A percentile compares a stretch with the other conserved stretches of the same genome.
Evolutionary conservation across 2,113 vertebrate genomes (phyloP).

Genomic region (Baryphthengus martii): DNA sequence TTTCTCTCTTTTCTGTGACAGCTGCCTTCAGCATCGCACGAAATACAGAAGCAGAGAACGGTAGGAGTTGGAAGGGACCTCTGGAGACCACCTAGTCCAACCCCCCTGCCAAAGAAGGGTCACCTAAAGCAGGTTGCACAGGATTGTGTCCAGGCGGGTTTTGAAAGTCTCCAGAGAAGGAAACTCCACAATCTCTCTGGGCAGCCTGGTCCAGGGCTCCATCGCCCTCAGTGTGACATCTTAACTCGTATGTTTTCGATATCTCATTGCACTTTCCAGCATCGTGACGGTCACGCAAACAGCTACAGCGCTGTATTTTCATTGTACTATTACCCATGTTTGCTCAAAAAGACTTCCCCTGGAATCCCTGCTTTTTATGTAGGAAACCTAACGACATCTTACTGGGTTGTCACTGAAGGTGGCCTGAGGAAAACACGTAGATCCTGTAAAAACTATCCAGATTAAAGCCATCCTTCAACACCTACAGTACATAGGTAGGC

Average conservation of each 20-base stretch:
- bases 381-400: neutral
- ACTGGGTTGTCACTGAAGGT: neutral
- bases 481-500: too few species aligned
- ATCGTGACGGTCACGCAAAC: too few species aligned
- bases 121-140: neutral
- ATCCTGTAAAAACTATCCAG: neutral
- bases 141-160: neutral
- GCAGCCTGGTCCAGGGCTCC: too few species aligned
- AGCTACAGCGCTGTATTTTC: neutral
- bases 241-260: neutral
- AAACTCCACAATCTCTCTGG: too few species aligned
- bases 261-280: rapidly evolving
- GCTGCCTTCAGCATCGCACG: neutral
- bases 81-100: neutral
- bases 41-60: neutral
- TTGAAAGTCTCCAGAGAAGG: too few species aligned
- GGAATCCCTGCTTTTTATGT: neutral
- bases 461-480: neutral
- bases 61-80: neutral
- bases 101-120: neutral
- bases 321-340: neutral
- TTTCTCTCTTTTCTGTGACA: neutral
- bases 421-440: neutral
- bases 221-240: neutral
- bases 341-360: neutral